Evolutionary conservation across 2,888 invertebrate species (phyloP).

Genomic region (Carpatolechia fugitivella): DNA sequence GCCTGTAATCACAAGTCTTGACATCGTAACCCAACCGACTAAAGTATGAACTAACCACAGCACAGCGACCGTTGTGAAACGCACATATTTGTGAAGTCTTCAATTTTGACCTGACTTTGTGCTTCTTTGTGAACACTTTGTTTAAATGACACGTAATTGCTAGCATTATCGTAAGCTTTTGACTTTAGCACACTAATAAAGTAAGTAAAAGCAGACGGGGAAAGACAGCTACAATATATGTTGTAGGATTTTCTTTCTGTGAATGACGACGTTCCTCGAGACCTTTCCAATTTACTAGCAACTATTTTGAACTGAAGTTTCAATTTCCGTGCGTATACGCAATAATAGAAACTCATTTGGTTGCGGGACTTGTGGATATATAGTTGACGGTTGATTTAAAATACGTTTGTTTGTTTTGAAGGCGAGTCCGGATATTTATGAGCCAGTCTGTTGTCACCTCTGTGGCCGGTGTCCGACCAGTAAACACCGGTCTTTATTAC

Average conservation of each 20-base stretch:
- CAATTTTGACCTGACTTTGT: background rate
- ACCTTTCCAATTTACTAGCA: slow-evolving; percentile 6
- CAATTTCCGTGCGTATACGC: slow-evolving; percentile 17
- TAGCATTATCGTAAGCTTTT: background rate
- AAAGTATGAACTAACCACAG: slow-evolving; percentile 9
- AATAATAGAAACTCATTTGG: slow-evolving; percentile 20
- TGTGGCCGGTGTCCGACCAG: slow-evolving; percentile 31
- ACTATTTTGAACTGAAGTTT: slow-evolving; percentile 8
- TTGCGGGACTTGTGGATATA: slow-evolving; percentile 16
- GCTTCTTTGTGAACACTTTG: background rate
- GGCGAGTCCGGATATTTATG: slow-evolving; percentile 39
- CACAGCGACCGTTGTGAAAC: slow-evolving; percentile 15
- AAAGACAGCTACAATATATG: slow-evolving; percentile 9
- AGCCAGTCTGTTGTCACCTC: slow-evolving; percentile 51
- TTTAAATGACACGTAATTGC: slow-evolving; percentile 6
- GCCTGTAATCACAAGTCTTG: slow-evolving; percentile 22
- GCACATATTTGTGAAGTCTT: background rate
- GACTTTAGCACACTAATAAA: background rate
- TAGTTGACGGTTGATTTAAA: slow-evolving; percentile 34
- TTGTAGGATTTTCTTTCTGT: slow-evolving; percentile 1
- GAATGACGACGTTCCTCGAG: background rate
- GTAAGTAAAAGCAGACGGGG: slow-evolving; percentile 3
- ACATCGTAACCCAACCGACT: slow-evolving; percentile 12
- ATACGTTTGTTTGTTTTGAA: slow-evolving; percentile 41
- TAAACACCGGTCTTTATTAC: slow-evolving; percentile 47